Conservation (phyloP, 2,888 invertebrate genomes). For the Apamea monoglypha region DNA sequence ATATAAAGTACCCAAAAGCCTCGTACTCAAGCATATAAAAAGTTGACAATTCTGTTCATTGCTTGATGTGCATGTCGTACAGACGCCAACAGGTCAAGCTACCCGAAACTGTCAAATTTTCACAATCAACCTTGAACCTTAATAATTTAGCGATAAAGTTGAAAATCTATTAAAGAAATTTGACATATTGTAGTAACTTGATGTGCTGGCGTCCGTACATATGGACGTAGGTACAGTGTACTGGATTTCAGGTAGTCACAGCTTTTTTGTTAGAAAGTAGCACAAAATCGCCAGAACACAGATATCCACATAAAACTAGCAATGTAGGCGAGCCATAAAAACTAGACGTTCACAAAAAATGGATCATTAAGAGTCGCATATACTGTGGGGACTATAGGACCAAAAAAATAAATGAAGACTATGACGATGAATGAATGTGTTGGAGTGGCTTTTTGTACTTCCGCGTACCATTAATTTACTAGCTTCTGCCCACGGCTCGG, state of each 20-base stretch:
- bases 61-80: neutral
- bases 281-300: neutral
- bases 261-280: neutral
- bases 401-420: conserved; percentile 32
- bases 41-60: neutral
- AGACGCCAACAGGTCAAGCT: too few relatives aligned
- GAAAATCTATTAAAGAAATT: too few relatives aligned
- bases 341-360: conserved; percentile 16
- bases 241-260: neutral
- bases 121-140: too few relatives aligned
- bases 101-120: too few relatives aligned
- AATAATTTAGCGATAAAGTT: too few relatives aligned
- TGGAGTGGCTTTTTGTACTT: neutral
- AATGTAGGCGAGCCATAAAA: conserved; percentile 18
- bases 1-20: neutral
- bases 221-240: neutral
- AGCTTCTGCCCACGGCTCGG: neutral
- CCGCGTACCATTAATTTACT: neutral
- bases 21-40: neutral
- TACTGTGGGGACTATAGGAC: neutral
- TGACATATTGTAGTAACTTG: too few relatives aligned
- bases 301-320: conserved; percentile 1
- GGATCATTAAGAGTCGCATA: neutral
- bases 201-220: too few relatives aligned
- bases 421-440: conserved; percentile 6